phyloP scores from a whole-genome alignment of 2,888 invertebrate genomes.

The Cabera pusaria region DNA sequence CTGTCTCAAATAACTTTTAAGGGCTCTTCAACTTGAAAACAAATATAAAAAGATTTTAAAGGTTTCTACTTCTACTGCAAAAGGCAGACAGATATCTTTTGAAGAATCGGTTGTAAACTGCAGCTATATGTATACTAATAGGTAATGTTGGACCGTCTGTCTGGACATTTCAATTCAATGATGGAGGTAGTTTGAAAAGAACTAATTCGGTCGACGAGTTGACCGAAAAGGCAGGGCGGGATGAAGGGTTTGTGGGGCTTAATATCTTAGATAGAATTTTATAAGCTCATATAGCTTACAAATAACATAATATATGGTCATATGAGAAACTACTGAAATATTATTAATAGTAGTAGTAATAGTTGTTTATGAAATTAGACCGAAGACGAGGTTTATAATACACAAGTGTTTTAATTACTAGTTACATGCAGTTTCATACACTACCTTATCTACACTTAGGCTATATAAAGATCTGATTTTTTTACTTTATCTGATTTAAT shows the following conservation, averaged over 20 bases:
- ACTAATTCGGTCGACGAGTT: constrained; percentile 70
- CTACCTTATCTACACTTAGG: no score
- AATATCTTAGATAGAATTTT: no score
- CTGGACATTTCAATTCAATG: constrained; percentile 71
- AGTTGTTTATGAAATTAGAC: no score
- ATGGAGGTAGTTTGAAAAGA: constrained; percentile 71
- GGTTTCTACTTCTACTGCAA: constrained; percentile 12
- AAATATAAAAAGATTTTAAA: constrained; percentile 17
- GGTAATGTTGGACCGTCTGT: constrained; percentile 42
- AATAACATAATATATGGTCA: no score
- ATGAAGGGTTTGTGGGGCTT: constrained; percentile 14
- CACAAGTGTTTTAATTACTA: no score
- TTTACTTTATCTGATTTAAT: no score
- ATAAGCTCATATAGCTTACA: no score
- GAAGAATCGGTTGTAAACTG: constrained; percentile 31
- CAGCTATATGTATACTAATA: constrained; percentile 33
- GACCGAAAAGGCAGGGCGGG: constrained; percentile 41
- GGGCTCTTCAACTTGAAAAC: constrained; percentile 15
- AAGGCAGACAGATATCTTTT: constrained; percentile 27
- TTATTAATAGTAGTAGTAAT: no score
- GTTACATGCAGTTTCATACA: no score
- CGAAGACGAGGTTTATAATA: no score
- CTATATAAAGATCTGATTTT: no score
- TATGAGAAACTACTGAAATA: no score
- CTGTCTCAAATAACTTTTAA: constrained; percentile 17